A percentile compares a stretch with the other conserved stretches of the same genome.
Conservation (phyloP, 2,888 invertebrate genomes). For the Lepeophtheirus nordmannii region DNA sequence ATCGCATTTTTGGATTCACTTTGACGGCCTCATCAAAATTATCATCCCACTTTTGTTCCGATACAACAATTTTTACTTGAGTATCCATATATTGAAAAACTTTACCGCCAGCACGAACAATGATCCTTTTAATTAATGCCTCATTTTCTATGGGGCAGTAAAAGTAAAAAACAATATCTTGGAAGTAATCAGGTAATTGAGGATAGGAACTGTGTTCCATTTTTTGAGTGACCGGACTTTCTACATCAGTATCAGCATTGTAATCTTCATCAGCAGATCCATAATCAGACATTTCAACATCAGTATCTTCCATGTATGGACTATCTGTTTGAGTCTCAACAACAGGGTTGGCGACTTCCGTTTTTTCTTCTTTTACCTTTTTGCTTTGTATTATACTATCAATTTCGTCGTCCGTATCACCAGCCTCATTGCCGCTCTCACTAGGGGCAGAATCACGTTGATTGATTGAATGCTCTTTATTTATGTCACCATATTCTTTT, state of each 20-base stretch:
- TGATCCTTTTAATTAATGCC: conserved; percentile 37
- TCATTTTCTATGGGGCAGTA: conserved; percentile 35
- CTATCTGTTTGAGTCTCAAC: conserved; percentile 12
- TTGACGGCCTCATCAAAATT: conserved; percentile 35
- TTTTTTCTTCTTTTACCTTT: conserved; percentile 29
- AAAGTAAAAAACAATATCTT: conserved; percentile 39
- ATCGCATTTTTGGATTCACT: not conserved
- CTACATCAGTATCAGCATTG: conserved; percentile 35
- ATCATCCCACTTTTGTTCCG: conserved; percentile 34
- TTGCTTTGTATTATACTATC: conserved; percentile 32
- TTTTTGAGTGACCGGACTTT: conserved; percentile 29
- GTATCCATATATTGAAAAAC: conserved; percentile 36
- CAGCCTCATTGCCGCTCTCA: conserved; percentile 28
- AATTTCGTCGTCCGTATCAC: conserved; percentile 40
- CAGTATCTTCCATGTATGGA: conserved; percentile 22
- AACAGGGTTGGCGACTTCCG: conserved; percentile 27
- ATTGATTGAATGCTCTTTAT: not conserved
- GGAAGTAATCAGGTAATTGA: conserved; percentile 39
- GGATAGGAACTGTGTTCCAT: conserved; percentile 29
- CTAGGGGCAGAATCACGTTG: conserved; percentile 23
- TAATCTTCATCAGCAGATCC: conserved; percentile 29
- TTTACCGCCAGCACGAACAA: conserved; percentile 47
- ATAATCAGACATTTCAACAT: conserved; percentile 3
- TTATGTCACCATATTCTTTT: conserved; percentile 1
- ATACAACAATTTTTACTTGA: conserved; percentile 34